These are phyloP conservation scores for Aulostomus chinensis DNA, from an alignment of 2,797 vertebrate genomes.

Conservation along the genomic window DNA sequence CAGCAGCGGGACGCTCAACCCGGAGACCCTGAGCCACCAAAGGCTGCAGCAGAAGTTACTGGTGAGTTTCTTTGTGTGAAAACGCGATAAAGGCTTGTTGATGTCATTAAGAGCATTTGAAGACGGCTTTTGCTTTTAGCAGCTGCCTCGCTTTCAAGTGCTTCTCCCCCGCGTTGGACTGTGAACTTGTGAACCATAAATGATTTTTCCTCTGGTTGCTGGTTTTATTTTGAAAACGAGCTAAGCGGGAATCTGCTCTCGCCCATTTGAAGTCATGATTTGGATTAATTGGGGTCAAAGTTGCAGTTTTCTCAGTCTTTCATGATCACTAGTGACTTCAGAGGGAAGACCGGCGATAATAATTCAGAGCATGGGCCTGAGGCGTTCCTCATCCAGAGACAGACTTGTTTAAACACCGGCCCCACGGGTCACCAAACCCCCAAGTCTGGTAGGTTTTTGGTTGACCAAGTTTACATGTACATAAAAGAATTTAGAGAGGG, in stretches of 20 bases:
- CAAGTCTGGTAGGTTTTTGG: no score
- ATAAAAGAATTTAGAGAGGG: no score
- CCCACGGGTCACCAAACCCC: no score
- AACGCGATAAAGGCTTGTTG: conserved; percentile 37
- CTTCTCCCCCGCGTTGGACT: conserved; percentile 23
- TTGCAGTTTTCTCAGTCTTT: conserved; percentile 14
- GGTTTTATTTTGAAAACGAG: background rate
- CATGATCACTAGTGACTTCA: conserved; percentile 13
- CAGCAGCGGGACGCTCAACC: conserved; percentile 51
- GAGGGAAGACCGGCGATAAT: conserved; percentile 1
- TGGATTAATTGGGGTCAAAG: conserved; percentile 42
- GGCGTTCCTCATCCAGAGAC: background rate
- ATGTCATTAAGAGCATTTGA: conserved; percentile 28
- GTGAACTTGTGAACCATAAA: conserved; percentile 41
- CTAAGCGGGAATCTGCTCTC: background rate
- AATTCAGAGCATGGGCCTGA: background rate
- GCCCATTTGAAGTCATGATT: conserved; percentile 10
- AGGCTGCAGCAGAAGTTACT: conserved; percentile 64
- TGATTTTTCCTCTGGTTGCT: conserved; percentile 24
- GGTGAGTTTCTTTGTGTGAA: conserved; percentile 75
- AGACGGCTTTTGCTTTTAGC: conserved; percentile 33
- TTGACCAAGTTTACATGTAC: no score
- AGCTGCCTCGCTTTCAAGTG: conserved; percentile 23
- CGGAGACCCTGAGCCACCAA: conserved; percentile 63
- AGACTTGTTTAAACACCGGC: no score